phyloP scores from a whole-genome alignment of 1,140 invertebrate genomes.

The Lepidurus arcticus region DNA sequence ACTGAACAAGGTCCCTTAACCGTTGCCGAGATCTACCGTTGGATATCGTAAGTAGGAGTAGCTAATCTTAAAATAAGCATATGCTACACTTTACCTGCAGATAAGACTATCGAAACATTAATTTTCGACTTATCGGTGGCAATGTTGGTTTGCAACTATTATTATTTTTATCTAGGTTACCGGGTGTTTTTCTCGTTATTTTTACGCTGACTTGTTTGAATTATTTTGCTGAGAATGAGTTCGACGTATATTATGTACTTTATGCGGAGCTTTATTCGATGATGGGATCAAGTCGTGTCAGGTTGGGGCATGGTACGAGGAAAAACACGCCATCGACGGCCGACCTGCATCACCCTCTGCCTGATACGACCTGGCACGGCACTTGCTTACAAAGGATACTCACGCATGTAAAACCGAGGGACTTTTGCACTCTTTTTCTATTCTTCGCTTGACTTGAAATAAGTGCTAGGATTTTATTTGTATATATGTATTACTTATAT shows the following conservation, averaged over 20 bases:
- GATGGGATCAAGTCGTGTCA: not conserved
- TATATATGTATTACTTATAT: not conserved
- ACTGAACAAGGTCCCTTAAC: constrained; percentile 70
- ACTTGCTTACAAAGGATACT: not conserved
- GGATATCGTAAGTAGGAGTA: constrained; percentile 75
- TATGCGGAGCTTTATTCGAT: not conserved
- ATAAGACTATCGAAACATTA: too few species aligned
- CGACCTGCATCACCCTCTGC: not conserved
- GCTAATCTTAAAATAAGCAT: not conserved
- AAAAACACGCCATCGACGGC: not conserved
- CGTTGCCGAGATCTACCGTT: constrained; percentile 83
- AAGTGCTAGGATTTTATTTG: not conserved
- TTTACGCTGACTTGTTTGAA: too few species aligned
- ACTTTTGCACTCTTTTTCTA: constrained; percentile 17
- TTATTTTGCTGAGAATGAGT: too few species aligned
- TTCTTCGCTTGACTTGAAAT: not conserved
- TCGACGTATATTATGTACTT: too few species aligned
- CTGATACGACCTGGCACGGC: not conserved
- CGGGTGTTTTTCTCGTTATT: too few species aligned
- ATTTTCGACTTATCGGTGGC: too few species aligned
- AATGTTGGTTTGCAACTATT: too few species aligned
- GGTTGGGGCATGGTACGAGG: not conserved
- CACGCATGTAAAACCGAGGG: not conserved
- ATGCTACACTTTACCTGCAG: not conserved
- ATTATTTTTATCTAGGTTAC: too few species aligned